phyloP scores from a whole-genome alignment of 1,140 invertebrate species.

The Scaptomyza hsui region DNA sequence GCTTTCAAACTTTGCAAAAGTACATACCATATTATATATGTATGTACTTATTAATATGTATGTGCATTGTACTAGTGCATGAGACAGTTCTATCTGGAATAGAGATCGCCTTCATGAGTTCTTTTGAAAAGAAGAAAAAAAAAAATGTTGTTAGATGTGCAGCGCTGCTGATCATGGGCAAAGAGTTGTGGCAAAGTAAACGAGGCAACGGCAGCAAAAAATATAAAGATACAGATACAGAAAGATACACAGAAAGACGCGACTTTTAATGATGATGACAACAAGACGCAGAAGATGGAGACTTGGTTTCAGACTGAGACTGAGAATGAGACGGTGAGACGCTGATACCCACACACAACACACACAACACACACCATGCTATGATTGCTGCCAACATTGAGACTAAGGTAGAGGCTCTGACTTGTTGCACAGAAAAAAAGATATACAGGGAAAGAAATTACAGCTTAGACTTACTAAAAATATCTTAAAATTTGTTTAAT shows the following conservation, averaged over 20 bases:
- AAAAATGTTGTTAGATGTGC: constrained; percentile 38
- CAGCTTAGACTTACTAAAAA: too few relatives aligned
- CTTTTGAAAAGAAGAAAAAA: constrained; percentile 10
- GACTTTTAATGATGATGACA: constrained; percentile 35
- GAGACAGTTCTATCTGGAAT: constrained; percentile 31
- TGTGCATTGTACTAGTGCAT: constrained; percentile 1
- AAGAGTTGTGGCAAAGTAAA: neutral
- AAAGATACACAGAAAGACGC: constrained; percentile 9
- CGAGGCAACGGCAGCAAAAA: neutral
- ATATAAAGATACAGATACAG: constrained; percentile 5
- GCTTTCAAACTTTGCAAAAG: constrained; percentile 9
- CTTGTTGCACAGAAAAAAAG: neutral
- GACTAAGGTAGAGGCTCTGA: constrained; percentile 1
- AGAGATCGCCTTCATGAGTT: constrained; percentile 18
- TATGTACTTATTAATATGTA: neutral
- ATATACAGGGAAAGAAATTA: neutral
- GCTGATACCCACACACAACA: constrained; percentile 8
- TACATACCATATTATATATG: neutral
- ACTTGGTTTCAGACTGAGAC: too few relatives aligned
- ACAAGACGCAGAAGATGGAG: constrained; percentile 3
- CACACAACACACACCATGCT: too few relatives aligned
- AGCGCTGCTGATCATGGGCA: neutral
- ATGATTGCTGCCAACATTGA: constrained; percentile 9
- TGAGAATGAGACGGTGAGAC: neutral
- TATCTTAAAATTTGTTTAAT: too few relatives aligned